Evolutionary conservation across 2,113 vertebrate genomes (phyloP), one percentile per base, ranked within the genome.

Genomic region (Sebastes fasciatus): DNA sequence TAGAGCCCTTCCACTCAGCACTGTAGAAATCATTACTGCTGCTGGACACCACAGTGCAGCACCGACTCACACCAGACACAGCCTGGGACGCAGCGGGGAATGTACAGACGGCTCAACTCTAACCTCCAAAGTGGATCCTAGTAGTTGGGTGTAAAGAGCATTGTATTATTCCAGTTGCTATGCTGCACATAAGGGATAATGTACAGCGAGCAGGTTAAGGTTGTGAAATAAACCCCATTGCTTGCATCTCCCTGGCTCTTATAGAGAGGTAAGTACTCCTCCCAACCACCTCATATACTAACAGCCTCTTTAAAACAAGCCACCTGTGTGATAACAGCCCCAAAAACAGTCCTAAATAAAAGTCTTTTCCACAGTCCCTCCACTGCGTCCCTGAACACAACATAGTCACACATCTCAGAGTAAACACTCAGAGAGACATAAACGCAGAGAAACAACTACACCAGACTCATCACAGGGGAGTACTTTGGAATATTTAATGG

Each of bases 1-100:
- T 45, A 86, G 70, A 80, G 74, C 43, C 13, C 61, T 63, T 85
- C 74, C 74, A 81, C 85, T 78, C 74, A 86, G 84, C 84, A 73
- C 62, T 74, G 55, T 46, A 74, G 49, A 62, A 67, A 79, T 77
- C 76, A 65, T 73, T 84, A 73, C 80, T 66, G 76, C 72, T 64
- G 48, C 68, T 43, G 34, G 75, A 73, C 57, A 19, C 61, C 67
- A 49, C 8, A 60, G 61, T 17, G 61, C 42, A 70, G 57, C 72
- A 46, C 46, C 40, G 26, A 73, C 83, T 69, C 48, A 17, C 58
- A 34, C 40, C 63, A 46, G 43, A 46, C 57, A 8, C 43, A 63
- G 52, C 2, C 49, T 14, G 62, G 52, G 17, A 61, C 21, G 45
- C 10, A 49, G n/a, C 11, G 4, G 52, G 46, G 72, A 58, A 62